Base-by-base conservation (phyloP, 2,888 invertebrate genomes). In the Pseudoips prasinana region DNA sequence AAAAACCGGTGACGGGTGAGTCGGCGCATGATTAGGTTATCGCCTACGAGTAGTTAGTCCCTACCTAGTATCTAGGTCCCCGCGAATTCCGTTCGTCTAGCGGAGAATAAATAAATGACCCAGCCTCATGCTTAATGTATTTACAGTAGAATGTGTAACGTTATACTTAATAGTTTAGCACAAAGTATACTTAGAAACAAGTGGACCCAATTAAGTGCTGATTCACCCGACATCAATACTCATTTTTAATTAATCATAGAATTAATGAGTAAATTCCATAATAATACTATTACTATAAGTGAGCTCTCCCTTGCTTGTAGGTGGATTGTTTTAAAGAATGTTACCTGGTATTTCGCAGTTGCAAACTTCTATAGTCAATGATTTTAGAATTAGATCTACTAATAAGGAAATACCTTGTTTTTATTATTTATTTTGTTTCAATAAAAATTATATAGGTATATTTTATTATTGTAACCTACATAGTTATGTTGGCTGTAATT, bases 401-500 rank as follows among this genome's bases (percentile, higher is more conserved):
- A 73, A 73, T 85, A 82, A 85, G 77, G 68, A 78, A 76, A 77
- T 76, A 80, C 81, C 75, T 84, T 87, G 86, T 87, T 88, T 85
- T 88, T 86, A 85, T 87, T 85, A 85, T 88, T 86, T 86, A 85
- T 78, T 87, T 87, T 87, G 86, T 88, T 87, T 85, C 78, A 78
- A 81, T 80, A 73, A 70, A 85, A 86, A 84, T 83, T 83, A 82
- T 82, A 86, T 85, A 87, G 85, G 87, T 84, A 88, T 88, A 88
- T 88, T 88, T 87, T 87, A 87, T 86, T 85, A 88, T 84, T 83
- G 82, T 85, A 83, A 86, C 85, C 86, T 88, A 84, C 80, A 81
- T 82, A 85, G 82, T 88, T 87, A 85, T 81, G 87, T 87, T 86
- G 87, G 88, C 86, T 87, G 84, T 86, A 86, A 84, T 86, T 88